phyloP scores from a whole-genome alignment of 2,113 vertebrate genomes.

The Pachypanchax playfairii region DNA sequence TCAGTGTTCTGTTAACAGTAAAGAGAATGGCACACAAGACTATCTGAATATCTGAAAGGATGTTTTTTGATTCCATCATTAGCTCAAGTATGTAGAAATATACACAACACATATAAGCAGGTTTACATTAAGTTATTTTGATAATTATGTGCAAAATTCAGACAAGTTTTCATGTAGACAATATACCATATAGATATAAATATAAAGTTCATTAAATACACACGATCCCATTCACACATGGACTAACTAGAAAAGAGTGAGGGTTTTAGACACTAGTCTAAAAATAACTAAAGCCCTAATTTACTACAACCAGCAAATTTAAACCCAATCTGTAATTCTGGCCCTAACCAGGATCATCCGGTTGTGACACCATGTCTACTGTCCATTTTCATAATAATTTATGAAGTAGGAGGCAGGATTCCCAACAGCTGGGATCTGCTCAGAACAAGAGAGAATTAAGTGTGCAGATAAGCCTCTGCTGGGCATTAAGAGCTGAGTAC shows the following conservation, averaged over 20 bases:
- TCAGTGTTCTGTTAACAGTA: not conserved
- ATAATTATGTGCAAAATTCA: too few species aligned
- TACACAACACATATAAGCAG: too few species aligned
- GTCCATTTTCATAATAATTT: conserved; percentile 13
- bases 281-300: not conserved
- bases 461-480: conserved; percentile 62
- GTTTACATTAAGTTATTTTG: too few species aligned
- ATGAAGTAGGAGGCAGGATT: conserved; percentile 21
- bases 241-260: not conserved
- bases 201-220: not conserved
- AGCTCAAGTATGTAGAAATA: not conserved
- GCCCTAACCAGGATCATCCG: not conserved
- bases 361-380: not conserved
- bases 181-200: not conserved
- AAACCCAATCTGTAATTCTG: not conserved
- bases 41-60: not conserved
- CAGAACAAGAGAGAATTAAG: conserved; percentile 63
- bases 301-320: not conserved
- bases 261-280: not conserved
- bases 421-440: conserved; percentile 40
- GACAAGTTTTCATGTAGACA: not conserved
- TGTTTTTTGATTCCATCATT: not conserved
- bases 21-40: not conserved
- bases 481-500: conserved; percentile 44
- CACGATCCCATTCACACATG: not conserved